Evolutionary conservation across 2,113 vertebrate species (phyloP).

Genomic region (Laticauda colubrina): DNA sequence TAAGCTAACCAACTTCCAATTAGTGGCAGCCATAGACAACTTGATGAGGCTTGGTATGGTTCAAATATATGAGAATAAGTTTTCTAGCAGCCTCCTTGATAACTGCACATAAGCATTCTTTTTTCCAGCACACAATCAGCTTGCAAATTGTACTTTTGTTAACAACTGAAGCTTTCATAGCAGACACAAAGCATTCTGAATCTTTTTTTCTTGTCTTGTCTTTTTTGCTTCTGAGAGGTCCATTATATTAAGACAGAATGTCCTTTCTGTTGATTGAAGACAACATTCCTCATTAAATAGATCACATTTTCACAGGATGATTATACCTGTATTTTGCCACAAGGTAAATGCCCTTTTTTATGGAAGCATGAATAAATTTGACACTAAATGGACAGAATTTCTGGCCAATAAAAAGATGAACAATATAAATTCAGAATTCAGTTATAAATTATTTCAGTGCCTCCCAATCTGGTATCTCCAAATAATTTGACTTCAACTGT

Average conservation of each 20-base stretch:
- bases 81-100: conserved; percentile 27
- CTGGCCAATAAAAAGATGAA: not conserved
- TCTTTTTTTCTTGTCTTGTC: not conserved
- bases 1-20: not conserved
- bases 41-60: not conserved
- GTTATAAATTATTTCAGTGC: not conserved
- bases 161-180: not conserved
- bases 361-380: not conserved
- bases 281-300: conserved; percentile 29
- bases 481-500: not conserved
- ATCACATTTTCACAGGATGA: conserved; percentile 34
- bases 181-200: not conserved
- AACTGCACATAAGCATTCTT: not conserved
- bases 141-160: not conserved
- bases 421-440: not conserved
- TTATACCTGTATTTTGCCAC: not conserved
- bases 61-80: not conserved
- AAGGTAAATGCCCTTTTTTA: not conserved
- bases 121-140: conserved; percentile 5
- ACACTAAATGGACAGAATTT: not conserved
- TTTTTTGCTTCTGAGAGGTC: not conserved
- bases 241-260: conserved; percentile 3
- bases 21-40: not conserved
- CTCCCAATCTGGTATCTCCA: not conserved
- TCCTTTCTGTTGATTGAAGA: conserved; percentile 8